phyloP scores from a whole-genome alignment of 2,888 invertebrate genomes.

The Scaptomyza reducta region DNA sequence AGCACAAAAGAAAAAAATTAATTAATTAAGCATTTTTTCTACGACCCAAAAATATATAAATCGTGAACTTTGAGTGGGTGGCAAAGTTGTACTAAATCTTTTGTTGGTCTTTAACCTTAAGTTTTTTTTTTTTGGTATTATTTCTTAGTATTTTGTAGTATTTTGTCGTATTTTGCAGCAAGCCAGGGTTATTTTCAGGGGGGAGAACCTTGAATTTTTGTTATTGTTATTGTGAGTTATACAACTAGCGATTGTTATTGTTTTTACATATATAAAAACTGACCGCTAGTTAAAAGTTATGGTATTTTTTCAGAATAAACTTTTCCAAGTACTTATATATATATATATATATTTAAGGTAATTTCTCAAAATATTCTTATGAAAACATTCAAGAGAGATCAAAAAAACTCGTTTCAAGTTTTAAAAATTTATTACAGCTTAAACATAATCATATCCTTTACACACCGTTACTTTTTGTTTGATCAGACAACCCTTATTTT shows the following conservation, averaged over 20 bases:
- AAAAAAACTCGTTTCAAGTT: no score
- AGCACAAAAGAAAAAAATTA: constrained; percentile 35
- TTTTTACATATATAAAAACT: no score
- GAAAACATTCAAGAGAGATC: no score
- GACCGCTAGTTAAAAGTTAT: no score
- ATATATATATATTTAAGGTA: no score
- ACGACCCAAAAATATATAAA: background rate
- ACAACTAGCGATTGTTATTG: constrained; percentile 4
- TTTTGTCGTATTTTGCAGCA: background rate
- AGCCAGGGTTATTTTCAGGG: constrained; percentile 13
- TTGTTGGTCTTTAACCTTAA: constrained; percentile 4
- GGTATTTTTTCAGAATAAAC: no score
- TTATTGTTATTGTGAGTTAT: background rate
- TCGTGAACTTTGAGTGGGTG: constrained; percentile 57
- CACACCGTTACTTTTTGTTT: no score
- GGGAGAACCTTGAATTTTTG: constrained; percentile 5
- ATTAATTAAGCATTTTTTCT: constrained; percentile 77
- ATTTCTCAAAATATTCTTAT: no score
- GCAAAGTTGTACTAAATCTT: background rate
- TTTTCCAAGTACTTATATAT: no score
- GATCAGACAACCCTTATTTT: no score
- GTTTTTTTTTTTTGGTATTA: background rate
- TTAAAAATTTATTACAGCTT: no score
- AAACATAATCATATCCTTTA: no score
- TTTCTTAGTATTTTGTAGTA: background rate